These are phyloP conservation scores for Parapsyche elsis DNA, from an alignment of 1,140 invertebrate genomes.

Conservation along the genomic window DNA sequence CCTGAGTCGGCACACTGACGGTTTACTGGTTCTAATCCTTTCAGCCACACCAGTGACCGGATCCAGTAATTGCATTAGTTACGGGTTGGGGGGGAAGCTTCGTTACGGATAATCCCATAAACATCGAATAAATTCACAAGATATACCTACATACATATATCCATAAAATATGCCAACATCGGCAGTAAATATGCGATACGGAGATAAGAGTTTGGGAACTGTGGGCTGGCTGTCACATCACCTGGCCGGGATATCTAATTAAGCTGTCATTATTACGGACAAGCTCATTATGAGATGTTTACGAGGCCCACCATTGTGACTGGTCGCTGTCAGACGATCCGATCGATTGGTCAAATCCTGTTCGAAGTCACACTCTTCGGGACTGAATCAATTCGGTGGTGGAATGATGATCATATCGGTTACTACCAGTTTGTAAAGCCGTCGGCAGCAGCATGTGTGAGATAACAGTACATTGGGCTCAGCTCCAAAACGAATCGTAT, in stretches of 20 bases:
- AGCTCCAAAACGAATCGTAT: too few species aligned
- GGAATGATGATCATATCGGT: too few species aligned
- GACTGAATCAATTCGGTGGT: neutral
- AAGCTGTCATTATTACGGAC: conserved; percentile 34
- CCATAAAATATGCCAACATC: too few species aligned
- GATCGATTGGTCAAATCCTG: conserved; percentile 9
- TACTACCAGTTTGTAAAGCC: too few species aligned
- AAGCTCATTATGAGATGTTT: conserved; percentile 41
- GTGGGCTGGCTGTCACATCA: conserved; percentile 16
- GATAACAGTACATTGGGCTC: too few species aligned
- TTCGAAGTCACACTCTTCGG: neutral
- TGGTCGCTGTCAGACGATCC: neutral
- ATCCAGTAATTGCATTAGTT: conserved; percentile 21
- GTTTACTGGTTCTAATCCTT: neutral
- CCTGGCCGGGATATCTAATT: conserved; percentile 29
- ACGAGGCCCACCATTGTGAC: conserved; percentile 13
- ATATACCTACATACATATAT: too few species aligned
- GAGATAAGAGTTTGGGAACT: too few species aligned
- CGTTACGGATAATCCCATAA: conserved; percentile 12
- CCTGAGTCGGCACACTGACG: neutral
- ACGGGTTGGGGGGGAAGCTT: neutral
- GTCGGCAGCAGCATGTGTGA: too few species aligned
- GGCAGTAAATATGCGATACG: too few species aligned
- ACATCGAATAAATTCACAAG: neutral
- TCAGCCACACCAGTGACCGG: neutral